Evolutionary conservation across 2,888 invertebrate genomes (phyloP).

Genomic region (Smittia aterrima): DNA sequence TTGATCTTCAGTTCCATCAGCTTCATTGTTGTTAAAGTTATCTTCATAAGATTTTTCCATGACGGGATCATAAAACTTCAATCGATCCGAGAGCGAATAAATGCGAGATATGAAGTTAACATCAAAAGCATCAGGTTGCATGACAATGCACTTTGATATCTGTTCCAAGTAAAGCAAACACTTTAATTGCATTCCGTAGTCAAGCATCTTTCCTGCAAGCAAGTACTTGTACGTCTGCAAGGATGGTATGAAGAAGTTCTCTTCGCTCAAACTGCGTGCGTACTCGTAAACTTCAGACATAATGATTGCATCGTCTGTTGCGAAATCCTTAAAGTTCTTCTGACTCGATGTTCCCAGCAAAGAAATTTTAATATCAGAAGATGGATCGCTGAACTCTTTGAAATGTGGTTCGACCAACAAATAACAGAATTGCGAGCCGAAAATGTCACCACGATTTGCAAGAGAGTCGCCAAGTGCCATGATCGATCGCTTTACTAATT

Average conservation of each 20-base stretch:
- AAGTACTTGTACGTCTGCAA: conserved; percentile 85
- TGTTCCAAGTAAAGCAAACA: conserved; percentile 82
- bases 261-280: conserved; percentile 76
- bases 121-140: conserved; percentile 58
- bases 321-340: conserved; percentile 64
- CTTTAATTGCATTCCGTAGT: conserved; percentile 74
- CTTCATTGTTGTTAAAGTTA: conserved; percentile 47
- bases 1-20: conserved; percentile 49
- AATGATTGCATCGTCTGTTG: conserved; percentile 80
- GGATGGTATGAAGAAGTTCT: conserved; percentile 68
- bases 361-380: conserved; percentile 44
- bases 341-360: conserved; percentile 70
- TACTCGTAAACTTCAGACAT: conserved; percentile 96
- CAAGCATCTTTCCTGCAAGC: conserved; percentile 73
- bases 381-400: conserved; percentile 60
- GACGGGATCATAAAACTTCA: conserved; percentile 69
- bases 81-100: conserved; percentile 58
- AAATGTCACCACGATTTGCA: conserved; percentile 71
- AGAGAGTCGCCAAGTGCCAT: conserved; percentile 73
- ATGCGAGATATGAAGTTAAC: conserved; percentile 58
- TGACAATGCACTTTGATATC: conserved; percentile 66
- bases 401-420: conserved; percentile 61
- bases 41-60: conserved; percentile 50
- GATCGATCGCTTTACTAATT: conserved; percentile 73
- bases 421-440: conserved; percentile 96